Conservation (phyloP, 2,113 vertebrate species). For the Lophius piscatorius region DNA sequence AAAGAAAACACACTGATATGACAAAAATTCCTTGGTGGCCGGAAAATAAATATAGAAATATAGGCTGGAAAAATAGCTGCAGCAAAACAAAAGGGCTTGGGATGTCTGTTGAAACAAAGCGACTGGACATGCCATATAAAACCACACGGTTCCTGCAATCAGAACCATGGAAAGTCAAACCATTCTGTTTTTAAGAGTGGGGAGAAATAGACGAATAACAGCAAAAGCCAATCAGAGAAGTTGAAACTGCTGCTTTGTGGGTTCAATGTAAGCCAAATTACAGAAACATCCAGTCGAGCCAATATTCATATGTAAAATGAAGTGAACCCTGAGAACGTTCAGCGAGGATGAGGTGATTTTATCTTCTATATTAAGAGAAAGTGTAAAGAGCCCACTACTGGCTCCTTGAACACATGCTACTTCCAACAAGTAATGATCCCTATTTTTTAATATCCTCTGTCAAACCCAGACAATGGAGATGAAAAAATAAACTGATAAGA, state of each 20-base stretch:
- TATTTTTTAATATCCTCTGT: constrained; percentile 23
- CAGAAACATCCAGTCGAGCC: too few relatives aligned
- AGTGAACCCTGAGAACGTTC: too few relatives aligned
- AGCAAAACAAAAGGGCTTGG: constrained; percentile 41
- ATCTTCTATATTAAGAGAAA: constrained; percentile 1
- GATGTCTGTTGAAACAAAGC: constrained; percentile 40
- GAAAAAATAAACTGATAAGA: not conserved
- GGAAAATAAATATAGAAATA: constrained; percentile 69
- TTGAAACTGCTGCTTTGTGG: too few relatives aligned
- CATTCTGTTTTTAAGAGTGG: not conserved
- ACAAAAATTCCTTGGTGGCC: constrained; percentile 54
- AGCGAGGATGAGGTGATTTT: not conserved
- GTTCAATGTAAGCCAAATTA: too few relatives aligned
- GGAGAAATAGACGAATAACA: too few relatives aligned
- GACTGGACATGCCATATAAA: constrained; percentile 1
- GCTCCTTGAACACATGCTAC: not conserved
- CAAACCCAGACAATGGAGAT: not conserved
- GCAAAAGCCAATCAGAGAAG: too few relatives aligned
- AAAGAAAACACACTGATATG: constrained; percentile 30
- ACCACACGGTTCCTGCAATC: not conserved
- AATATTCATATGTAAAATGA: too few relatives aligned
- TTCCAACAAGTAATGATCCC: not conserved
- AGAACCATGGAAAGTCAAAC: constrained; percentile 3
- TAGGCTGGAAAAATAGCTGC: constrained; percentile 62
- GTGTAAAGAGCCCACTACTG: not conserved